Evolutionary conservation across 2,113 vertebrate genomes (phyloP).

Genomic region (Xiphorhynchus elegans): DNA sequence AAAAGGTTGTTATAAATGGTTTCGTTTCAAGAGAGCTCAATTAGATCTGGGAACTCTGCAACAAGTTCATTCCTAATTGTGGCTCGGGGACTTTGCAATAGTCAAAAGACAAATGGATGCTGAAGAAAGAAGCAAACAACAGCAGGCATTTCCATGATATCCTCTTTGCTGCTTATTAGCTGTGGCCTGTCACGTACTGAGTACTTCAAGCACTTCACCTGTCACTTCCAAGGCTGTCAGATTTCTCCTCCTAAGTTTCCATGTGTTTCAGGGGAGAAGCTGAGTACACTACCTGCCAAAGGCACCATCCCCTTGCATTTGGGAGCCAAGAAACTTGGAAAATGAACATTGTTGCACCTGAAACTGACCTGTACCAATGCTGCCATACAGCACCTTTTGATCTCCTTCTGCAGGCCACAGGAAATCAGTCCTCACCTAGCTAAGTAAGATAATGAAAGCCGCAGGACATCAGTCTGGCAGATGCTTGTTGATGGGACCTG

Average conservation of each 20-base stretch:
- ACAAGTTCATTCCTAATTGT: background rate
- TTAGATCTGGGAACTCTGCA: slow-evolving; percentile 19
- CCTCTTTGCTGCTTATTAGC: background rate
- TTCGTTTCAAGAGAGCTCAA: slow-evolving; percentile 16
- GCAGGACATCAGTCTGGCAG: background rate
- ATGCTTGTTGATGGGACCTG: slow-evolving; percentile 33
- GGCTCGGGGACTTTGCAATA: background rate
- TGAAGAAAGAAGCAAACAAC: background rate
- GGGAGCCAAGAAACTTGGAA: background rate
- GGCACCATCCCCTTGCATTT: background rate
- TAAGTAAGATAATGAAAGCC: background rate
- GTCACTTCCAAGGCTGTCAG: background rate
- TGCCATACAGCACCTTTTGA: background rate
- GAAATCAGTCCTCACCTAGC: background rate
- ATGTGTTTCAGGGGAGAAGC: background rate
- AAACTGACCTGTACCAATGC: background rate
- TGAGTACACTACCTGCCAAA: background rate
- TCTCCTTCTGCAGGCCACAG: background rate
- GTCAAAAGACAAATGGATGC: background rate
- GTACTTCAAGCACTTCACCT: background rate
- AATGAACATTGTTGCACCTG: background rate
- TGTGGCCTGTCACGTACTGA: background rate
- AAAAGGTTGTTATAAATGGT: slow-evolving; percentile 25
- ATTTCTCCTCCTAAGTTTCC: background rate
- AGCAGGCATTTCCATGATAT: background rate